Evolutionary conservation across 2,888 invertebrate species (phyloP).

Genomic region (Rhagium mordax): DNA sequence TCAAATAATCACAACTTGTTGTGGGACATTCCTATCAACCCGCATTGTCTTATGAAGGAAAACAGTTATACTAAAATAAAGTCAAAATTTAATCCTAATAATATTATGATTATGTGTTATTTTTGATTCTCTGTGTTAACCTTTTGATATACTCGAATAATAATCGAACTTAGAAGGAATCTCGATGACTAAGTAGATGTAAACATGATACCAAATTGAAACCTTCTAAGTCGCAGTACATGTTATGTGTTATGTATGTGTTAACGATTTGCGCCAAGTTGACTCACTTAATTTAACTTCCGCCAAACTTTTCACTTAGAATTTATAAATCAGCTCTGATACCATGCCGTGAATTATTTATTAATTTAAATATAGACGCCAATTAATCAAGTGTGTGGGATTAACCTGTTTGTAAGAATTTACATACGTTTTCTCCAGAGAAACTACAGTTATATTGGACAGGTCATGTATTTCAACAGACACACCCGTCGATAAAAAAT

Average conservation of each 20-base stretch:
- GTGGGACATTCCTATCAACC: no score
- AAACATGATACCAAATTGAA: constrained; percentile 13
- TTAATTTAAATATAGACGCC: constrained; percentile 12
- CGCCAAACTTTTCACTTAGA: constrained; percentile 6
- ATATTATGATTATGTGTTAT: not conserved
- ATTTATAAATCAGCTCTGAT: constrained; percentile 9
- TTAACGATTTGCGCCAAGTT: constrained; percentile 9
- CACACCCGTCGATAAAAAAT: constrained; percentile 8
- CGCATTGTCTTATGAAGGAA: no score
- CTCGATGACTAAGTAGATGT: constrained; percentile 9
- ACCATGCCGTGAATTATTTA: constrained; percentile 17
- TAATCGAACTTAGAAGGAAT: constrained; percentile 14
- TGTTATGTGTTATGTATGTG: not conserved
- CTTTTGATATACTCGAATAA: not conserved
- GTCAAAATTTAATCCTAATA: no score
- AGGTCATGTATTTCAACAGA: constrained; percentile 22
- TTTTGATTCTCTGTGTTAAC: not conserved
- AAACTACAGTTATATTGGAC: constrained; percentile 28
- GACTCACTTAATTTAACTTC: constrained; percentile 30
- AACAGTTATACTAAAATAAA: no score
- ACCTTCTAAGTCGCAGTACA: not conserved
- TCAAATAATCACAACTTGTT: no score
- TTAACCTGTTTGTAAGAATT: constrained; percentile 9
- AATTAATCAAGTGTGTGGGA: constrained; percentile 12
- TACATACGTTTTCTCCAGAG: constrained; percentile 22